Base-by-base conservation (phyloP, 2,797 vertebrate genomes). In the Sebastes taczanowskii region DNA sequence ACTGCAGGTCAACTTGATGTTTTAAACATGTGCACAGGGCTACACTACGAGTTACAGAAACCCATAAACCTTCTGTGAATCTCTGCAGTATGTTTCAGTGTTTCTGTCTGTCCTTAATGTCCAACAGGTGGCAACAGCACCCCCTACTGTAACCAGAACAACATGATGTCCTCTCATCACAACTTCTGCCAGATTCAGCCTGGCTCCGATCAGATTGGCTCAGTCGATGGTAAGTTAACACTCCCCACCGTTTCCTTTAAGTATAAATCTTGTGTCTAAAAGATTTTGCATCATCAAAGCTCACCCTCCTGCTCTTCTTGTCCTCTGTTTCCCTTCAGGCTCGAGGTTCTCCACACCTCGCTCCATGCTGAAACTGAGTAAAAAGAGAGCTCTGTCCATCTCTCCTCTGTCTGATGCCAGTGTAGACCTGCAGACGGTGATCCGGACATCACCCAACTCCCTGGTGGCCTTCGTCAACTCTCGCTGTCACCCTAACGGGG, bases 381-480 rank as follows among this genome's bases (percentile, higher is more conserved):
- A 99, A 94, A 99, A 99, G 95, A 95, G 98, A 70, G 97, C 98
- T 0, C 94, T 99, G 84, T 99, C 98, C 92, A 99, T 99, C 92
- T 99, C 99, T 0, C 98, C 99, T 0, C 94, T 99, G 79, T 99
- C 98, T 0, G 98, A 99, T 16, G 96, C 97, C 85, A 99, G 97
- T 69, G 94, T 99, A 10, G 98, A 99, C 91, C 96, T 99, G 77
- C 98, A 99, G 94, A 99, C 98, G 0, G 97, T 99, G 60, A 99
- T 99, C 90, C 96, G 98, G 42, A 99, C 98, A 14, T 99, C 98
- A 0, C 98, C 98, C 75, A 99, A 97, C 94, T 99, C 98, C n/a
- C 94, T 99, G 0, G 97, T 99, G 70, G 98, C 98, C 6, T 99
- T 99, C 81, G 97, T 99, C 91, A 99, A 98, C 94, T 96, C 98